Evolutionary conservation across 2,113 vertebrate genomes (phyloP), one percentile per base, ranked within the genome.

Genomic region (Craseonycteris thonglongyai): DNA sequence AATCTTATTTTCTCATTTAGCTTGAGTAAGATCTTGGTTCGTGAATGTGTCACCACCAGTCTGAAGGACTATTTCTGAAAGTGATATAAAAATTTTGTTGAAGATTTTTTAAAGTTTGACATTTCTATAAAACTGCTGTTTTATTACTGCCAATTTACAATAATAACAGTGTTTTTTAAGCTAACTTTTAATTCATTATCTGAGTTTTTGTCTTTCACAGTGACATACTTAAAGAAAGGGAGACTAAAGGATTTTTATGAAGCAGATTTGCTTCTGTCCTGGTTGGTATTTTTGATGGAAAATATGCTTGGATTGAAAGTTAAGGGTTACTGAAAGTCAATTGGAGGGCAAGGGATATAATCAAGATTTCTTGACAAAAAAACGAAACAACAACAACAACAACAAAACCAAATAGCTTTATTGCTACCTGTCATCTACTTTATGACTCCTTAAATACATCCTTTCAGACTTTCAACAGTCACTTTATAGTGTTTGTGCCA

Each of bases 171-270:
- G 28, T 21, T 38, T 59, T 59, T 84, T 68, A 82, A 92, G 85
- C 72, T 71, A 88, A 90, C 26, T 85, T 92, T 96, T 92, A 59
- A 85, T 88, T 97, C 18, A 92, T 72, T 72, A 33, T 66, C 28
- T 84, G 63, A 75, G 18, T 18, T 61, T 89, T 30, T 91, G 63
- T 63, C 35, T 92, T 86, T 92, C 54, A 68, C 18, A 81, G 24
- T 92, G 76, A 58, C 54, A 94, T 65, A 74, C 30, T 75, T 80
- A 19, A 92, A 38, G 35, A 90, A 93, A 92, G 26, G 35, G n/a
- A 72, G 38, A 63, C 12, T 49, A 76, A 42, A 2, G 10, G 58
- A 38, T 19, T 87, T 80, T 81, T 95, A 66, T 45, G 6, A 86
- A 91, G 40, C 40, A 95, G 58, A 4, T 80, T 63, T 83, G 3